Percentiles rank a stretch among this genome's conserved stretches.
phyloP scores from a whole-genome alignment of 1,140 invertebrate genomes.

The Calliphora vicina region DNA sequence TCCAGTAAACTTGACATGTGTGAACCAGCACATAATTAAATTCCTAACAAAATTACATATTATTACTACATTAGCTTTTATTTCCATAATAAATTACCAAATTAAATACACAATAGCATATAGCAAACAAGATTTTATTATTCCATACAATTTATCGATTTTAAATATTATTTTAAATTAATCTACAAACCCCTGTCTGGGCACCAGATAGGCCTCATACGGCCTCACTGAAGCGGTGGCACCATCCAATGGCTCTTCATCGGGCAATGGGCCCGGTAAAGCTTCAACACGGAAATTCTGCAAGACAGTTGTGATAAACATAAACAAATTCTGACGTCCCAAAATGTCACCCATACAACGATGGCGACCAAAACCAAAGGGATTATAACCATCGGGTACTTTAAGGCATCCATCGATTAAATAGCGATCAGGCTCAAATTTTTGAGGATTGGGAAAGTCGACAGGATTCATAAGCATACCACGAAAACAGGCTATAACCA shows the following conservation, averaged over 20 bases:
- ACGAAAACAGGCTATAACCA: conserved; percentile 84
- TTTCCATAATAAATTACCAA: too few species aligned
- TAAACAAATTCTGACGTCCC: conserved; percentile 84
- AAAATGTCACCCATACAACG: conserved; percentile 86
- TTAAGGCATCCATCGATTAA: conserved; percentile 72
- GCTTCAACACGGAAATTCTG: conserved; percentile 79
- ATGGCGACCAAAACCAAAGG: conserved; percentile 83
- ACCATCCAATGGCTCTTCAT: conserved; percentile 74
- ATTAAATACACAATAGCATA: too few species aligned
- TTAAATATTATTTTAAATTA: neutral
- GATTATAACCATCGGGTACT: conserved; percentile 76
- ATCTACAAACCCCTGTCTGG: conserved; percentile 36
- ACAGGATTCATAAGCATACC: conserved; percentile 76
- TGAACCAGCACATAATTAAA: too few species aligned
- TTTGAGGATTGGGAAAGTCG: conserved; percentile 75
- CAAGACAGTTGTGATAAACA: conserved; percentile 80
- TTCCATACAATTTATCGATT: neutral
- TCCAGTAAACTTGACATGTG: too few species aligned
- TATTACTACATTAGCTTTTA: too few species aligned
- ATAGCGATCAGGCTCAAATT: conserved; percentile 76
- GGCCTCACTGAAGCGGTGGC: conserved; percentile 77
- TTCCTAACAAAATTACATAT: too few species aligned
- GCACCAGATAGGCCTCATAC: conserved; percentile 71
- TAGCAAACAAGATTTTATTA: too few species aligned
- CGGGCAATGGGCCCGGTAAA: conserved; percentile 70